A percentile compares a stretch with the other conserved stretches of the same genome.
phyloP scores from a whole-genome alignment of 2,797 vertebrate species.

The Falco peregrinus region DNA sequence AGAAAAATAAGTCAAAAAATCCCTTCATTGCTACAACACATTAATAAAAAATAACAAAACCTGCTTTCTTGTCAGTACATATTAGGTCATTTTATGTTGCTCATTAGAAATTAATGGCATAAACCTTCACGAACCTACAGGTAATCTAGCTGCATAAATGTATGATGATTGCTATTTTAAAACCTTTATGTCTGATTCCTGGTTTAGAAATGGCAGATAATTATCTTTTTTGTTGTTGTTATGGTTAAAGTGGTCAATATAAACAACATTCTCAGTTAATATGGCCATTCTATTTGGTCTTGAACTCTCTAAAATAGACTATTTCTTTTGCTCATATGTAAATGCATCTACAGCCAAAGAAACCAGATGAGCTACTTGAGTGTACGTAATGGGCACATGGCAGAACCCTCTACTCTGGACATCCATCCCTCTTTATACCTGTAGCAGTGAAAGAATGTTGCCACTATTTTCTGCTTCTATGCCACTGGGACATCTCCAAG shows the following conservation, averaged over 20 bases:
- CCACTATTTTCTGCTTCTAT: neutral
- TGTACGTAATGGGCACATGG: rapidly evolving
- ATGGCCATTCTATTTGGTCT: neutral
- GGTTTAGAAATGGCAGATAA: neutral
- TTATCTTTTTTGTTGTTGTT: neutral
- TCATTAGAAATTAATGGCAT: neutral
- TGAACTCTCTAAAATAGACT: neutral
- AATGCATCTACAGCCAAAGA: neutral
- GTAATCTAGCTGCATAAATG: neutral
- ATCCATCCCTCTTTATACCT: too few relatives aligned
- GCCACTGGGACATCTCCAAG: neutral
- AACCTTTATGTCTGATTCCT: neutral
- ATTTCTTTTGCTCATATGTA: neutral
- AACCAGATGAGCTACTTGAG: neutral
- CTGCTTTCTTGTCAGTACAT: neutral
- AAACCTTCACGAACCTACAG: neutral
- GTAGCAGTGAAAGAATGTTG: neutral
- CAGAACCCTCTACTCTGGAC: neutral
- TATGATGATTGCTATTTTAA: neutral
- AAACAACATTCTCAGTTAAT: neutral
- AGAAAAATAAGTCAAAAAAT: neutral
- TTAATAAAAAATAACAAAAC: neutral
- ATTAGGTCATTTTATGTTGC: neutral
- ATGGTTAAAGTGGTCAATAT: neutral
- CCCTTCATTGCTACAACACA: neutral